Conservation (phyloP, 2,888 invertebrate genomes). For the Darwinula stevensoni region DNA sequence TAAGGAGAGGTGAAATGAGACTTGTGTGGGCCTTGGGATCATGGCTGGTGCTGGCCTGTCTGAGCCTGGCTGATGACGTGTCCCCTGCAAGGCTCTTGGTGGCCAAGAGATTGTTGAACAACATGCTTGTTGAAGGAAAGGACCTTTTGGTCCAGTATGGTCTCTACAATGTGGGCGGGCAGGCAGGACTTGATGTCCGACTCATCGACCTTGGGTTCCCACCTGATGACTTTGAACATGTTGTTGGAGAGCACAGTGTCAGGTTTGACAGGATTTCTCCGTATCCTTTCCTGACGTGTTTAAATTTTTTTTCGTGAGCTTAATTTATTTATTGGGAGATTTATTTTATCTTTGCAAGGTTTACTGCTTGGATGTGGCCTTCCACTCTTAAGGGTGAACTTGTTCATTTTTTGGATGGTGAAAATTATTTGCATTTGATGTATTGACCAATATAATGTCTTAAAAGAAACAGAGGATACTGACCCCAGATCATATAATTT, state of each 20-base stretch:
- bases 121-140: conserved; percentile 82
- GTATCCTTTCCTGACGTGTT: conserved; percentile 14
- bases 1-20: not conserved
- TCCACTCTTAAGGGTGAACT: too few species aligned
- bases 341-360: too few species aligned
- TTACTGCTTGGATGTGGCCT: too few species aligned
- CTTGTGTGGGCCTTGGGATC: not conserved
- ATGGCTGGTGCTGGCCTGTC: conserved; percentile 4
- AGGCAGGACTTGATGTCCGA: conserved; percentile 62
- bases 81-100: conserved; percentile 51
- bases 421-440: too few species aligned
- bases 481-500: too few species aligned
- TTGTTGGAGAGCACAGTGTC: conserved; percentile 50
- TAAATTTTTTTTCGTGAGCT: too few species aligned
- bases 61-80: conserved; percentile 37
- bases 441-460: too few species aligned
- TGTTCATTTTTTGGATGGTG: too few species aligned
- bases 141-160: conserved; percentile 85
- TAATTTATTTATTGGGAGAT: too few species aligned
- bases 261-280: conserved; percentile 70
- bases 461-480: too few species aligned
- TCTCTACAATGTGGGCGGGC: conserved; percentile 69
- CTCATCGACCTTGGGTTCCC: conserved; percentile 74
- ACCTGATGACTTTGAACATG: conserved; percentile 59
- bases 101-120: conserved; percentile 79